Percentiles rank a stretch among this genome's conserved stretches.
phyloP scores from a whole-genome alignment of 1,140 invertebrate species.

The Drosophila pallidifrons region DNA sequence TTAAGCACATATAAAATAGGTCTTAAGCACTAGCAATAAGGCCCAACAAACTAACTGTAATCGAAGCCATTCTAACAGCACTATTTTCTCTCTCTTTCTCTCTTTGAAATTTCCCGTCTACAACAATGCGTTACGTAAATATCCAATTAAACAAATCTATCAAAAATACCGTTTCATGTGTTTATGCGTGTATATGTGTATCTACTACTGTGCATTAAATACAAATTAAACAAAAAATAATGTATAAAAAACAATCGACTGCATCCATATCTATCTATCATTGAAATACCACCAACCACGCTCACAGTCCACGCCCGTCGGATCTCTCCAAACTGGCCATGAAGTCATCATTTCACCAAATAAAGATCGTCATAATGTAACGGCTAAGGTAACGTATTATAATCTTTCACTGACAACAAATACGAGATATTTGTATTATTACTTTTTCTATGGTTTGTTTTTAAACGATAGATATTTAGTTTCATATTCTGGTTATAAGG shows the following conservation, averaged over 20 bases:
- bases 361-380: slow-evolving; percentile 92
- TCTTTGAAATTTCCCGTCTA: slow-evolving; percentile 64
- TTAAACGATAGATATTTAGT: slow-evolving; percentile 12
- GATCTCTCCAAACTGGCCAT: slow-evolving; percentile 94
- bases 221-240: slow-evolving; percentile 48
- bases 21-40: slow-evolving; percentile 39
- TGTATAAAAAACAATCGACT: slow-evolving; percentile 33
- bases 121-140: slow-evolving; percentile 16
- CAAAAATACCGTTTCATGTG: slow-evolving; percentile 63
- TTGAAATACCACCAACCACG: slow-evolving; percentile 46
- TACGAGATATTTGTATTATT: slow-evolving; percentile 56
- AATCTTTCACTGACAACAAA: slow-evolving; percentile 27
- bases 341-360: slow-evolving; percentile 95
- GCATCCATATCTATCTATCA: slow-evolving; percentile 60
- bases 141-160: slow-evolving; percentile 15
- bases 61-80: slow-evolving; percentile 71
- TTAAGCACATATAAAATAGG: slow-evolving; percentile 11
- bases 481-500: slow-evolving; percentile 32
- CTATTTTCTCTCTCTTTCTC: slow-evolving; percentile 57
- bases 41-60: slow-evolving; percentile 53
- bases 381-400: slow-evolving; percentile 90
- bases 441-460: slow-evolving; percentile 34
- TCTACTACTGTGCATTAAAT: slow-evolving; percentile 50
- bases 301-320: slow-evolving; percentile 94
- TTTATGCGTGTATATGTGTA: slow-evolving; percentile 68